Conservation (phyloP, 2,113 vertebrate genomes). For the Corythaeola cristata region DNA sequence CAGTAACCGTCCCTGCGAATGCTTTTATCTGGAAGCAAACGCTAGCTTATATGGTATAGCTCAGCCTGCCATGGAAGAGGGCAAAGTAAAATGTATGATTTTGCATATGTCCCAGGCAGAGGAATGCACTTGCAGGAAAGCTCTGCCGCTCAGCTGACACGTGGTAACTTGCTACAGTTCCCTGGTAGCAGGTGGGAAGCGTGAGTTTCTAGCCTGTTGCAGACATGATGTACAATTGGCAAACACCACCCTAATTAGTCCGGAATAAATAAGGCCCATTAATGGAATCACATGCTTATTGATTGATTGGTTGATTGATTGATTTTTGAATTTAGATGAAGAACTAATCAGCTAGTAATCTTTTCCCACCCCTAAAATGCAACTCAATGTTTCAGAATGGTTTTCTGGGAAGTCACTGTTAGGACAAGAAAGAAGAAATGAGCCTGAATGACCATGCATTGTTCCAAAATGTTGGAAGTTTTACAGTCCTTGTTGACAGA, state of each 20-base stretch:
- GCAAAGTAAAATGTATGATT: neutral
- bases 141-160: neutral
- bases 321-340: neutral
- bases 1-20: neutral
- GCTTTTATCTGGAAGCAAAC: neutral
- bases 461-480: neutral
- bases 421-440: neutral
- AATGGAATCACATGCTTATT: neutral
- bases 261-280: neutral
- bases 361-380: neutral
- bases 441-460: neutral
- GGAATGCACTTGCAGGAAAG: neutral
- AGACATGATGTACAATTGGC: neutral
- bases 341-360: neutral
- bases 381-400: neutral
- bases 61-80: neutral
- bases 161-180: neutral
- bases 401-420: neutral
- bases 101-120: neutral
- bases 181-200: neutral
- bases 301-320: slow-evolving; percentile 19
- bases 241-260: neutral
- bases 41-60: neutral
- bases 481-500: neutral
- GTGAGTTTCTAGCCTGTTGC: neutral